These are phyloP conservation scores for Cheilosia variabilis DNA, from an alignment of 2,888 invertebrate genomes.

Conservation along the genomic window DNA sequence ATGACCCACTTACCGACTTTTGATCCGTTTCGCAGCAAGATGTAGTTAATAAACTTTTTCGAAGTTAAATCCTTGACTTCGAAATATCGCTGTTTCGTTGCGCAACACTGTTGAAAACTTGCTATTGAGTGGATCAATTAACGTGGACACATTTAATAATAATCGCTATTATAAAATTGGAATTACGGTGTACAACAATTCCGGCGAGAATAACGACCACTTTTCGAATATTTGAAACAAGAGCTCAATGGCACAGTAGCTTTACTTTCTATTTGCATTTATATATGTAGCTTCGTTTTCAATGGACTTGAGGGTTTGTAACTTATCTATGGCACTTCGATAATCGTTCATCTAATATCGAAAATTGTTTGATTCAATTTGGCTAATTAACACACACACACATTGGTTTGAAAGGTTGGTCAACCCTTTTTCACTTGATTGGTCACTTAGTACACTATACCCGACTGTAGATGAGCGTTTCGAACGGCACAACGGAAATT, in stretches of 20 bases:
- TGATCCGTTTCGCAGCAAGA: conserved; percentile 7
- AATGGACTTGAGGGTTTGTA: conserved; percentile 7
- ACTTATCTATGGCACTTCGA: background rate
- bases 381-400: conserved; percentile 19
- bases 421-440: conserved; percentile 44
- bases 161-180: conserved; percentile 1
- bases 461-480: conserved; percentile 28
- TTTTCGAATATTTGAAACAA: conserved; percentile 47
- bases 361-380: conserved; percentile 15
- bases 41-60: conserved; percentile 6
- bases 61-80: conserved; percentile 51
- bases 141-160: conserved; percentile 15
- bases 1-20: conserved; percentile 60
- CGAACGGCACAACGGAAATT: conserved; percentile 64
- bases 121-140: conserved; percentile 9
- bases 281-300: conserved; percentile 51
- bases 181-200: conserved; percentile 3
- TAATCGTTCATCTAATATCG: background rate
- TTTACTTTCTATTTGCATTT: conserved; percentile 51
- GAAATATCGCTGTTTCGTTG: conserved; percentile 34
- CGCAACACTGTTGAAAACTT: conserved; percentile 30
- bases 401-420: background rate
- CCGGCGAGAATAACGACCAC: conserved; percentile 29
- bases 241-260: background rate
- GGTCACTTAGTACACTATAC: conserved; percentile 6